phyloP scores from a whole-genome alignment of 2,797 vertebrate species.

The Cuculus canorus region DNA sequence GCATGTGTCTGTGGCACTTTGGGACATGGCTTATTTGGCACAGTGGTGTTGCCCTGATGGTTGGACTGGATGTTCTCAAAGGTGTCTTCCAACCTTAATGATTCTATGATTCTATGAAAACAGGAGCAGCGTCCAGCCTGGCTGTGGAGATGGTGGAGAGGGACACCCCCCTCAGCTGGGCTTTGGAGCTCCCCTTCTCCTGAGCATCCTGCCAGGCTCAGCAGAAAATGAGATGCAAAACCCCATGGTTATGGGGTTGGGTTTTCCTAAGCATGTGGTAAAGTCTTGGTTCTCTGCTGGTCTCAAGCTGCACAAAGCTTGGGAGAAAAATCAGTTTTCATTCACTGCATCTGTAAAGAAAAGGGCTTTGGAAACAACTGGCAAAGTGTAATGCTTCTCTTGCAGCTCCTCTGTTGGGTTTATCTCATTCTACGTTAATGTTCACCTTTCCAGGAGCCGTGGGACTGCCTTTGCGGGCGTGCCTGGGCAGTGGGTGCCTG shows the following conservation, averaged over 20 bases:
- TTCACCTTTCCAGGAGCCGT: accelerated
- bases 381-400: neutral
- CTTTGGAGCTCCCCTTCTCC: neutral
- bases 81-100: too few relatives aligned
- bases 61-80: too few relatives aligned
- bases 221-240: neutral
- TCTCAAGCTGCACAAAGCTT: neutral
- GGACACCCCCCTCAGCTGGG: too few relatives aligned
- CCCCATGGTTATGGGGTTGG: neutral
- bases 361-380: neutral
- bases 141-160: accelerated
- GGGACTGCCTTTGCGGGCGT: neutral
- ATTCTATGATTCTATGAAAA: neutral
- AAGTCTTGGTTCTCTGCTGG: neutral
- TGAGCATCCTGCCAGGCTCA: accelerated
- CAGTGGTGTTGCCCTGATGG: too few relatives aligned
- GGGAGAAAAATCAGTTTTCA: neutral
- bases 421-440: neutral
- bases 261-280: accelerated
- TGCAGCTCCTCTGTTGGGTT: neutral
- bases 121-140: neutral
- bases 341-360: neutral
- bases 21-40: too few relatives aligned
- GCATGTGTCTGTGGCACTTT: too few relatives aligned
- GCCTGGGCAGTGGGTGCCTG: accelerated